Conservation (phyloP, 2,113 vertebrate species). For the Ornithorhynchus anatinus region DNA sequence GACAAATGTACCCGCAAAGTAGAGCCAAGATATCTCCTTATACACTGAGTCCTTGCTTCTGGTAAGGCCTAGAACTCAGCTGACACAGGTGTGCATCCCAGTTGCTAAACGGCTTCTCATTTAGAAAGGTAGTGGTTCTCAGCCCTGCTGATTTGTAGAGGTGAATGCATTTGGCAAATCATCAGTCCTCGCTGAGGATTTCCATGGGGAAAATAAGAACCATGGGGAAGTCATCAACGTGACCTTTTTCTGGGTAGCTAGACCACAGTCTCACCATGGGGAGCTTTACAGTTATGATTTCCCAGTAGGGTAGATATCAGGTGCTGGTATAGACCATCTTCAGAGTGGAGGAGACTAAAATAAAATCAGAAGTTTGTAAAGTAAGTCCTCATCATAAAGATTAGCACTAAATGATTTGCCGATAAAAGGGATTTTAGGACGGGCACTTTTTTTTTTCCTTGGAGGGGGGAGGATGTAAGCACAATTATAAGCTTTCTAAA, state of each 20-base stretch:
- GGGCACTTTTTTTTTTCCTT: slow-evolving; percentile 31
- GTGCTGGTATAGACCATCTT: slow-evolving; percentile 13
- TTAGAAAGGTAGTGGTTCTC: slow-evolving; percentile 22
- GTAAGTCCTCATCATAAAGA: slow-evolving; percentile 1
- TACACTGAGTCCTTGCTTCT: not conserved
- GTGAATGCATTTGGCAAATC: slow-evolving; percentile 36
- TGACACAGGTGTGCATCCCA: slow-evolving; percentile 33
- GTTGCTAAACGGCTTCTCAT: slow-evolving; percentile 3
- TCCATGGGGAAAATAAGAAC: slow-evolving; percentile 52
- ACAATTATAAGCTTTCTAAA: slow-evolving; percentile 48
- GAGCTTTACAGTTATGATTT: slow-evolving; percentile 36
- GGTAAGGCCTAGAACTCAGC: not conserved
- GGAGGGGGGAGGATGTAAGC: no score
- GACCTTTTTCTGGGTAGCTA: slow-evolving; percentile 55
- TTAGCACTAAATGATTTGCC: slow-evolving; percentile 21
- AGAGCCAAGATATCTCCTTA: not conserved
- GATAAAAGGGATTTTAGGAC: slow-evolving; percentile 23
- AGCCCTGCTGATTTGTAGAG: slow-evolving; percentile 27
- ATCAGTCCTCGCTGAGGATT: slow-evolving; percentile 45
- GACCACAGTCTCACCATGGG: slow-evolving; percentile 9
- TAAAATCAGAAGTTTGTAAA: slow-evolving; percentile 9
- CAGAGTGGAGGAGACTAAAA: not conserved
- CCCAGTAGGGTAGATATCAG: not conserved
- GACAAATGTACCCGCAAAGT: not conserved
- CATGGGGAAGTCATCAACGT: slow-evolving; percentile 41